Base-by-base conservation (phyloP, 2,797 vertebrate species). In the Leptodactylus fallax region DNA sequence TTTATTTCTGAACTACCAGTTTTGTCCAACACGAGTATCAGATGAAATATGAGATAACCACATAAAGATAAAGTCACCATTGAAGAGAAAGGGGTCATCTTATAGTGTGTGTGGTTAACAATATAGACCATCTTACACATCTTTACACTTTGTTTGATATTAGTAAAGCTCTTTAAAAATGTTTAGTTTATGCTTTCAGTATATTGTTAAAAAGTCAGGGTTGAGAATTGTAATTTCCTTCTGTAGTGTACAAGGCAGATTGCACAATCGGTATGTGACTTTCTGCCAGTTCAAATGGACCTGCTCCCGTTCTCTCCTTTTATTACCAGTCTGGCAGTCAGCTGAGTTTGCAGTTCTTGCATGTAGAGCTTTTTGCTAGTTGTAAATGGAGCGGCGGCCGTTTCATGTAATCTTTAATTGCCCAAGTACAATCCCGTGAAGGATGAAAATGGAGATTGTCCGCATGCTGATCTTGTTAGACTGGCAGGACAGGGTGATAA, bases 331-430 rank as follows among this genome's bases (percentile, higher is more conserved):
- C 80, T 78, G 86, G 81, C 81, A 87, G 60, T 55, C 23, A 60
- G 60, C 71, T 49, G 49, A 78, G 23, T 71, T 23, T 86, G 76
- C 74, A 79, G 71, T 83, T 77, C 58, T 65, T 55, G 25, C 71
- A 49, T 79, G 81, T 49, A 84, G 81, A 45, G 61, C 86, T 45
- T 83, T 83, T 83, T 63, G n/a, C 58, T 77, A 49, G 23, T 67
- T 76, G 60, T 78, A 71, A 88, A 88, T 83, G 74, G 87, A 83
- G 69, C n/a, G 27, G 49, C 25, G 49, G 81, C n/a, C 56, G 25
- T 56, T 87, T 87, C 27, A 65, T 79, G 81, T 83, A 79, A 49
- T 67, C 27, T 65, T 45, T 83, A 49, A 78, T 65, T 87, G 72
- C 61, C 27, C 63, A 78, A 69, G 60, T 56, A 23, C 81, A 79